Percentiles rank a stretch among this genome's conserved stretches.
Conservation (phyloP, 2,888 invertebrate genomes). For the Lepidocyrtoides sp. region DNA sequence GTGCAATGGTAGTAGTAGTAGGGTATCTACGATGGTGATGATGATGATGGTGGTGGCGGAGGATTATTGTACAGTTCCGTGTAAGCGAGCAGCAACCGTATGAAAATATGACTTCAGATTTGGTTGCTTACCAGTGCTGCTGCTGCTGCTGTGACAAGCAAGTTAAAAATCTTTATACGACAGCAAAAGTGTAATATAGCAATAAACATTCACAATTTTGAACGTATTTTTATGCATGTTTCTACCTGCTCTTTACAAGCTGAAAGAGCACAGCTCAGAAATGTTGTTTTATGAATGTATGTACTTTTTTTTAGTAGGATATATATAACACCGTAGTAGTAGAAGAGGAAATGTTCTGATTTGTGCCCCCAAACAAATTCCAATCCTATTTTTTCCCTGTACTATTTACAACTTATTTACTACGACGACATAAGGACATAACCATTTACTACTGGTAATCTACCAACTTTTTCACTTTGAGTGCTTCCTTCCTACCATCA, state of each 20-base stretch:
- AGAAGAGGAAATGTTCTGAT: slow-evolving; percentile 68
- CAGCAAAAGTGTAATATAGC: slow-evolving; percentile 27
- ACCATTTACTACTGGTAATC: slow-evolving; percentile 67
- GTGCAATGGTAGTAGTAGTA: not conserved
- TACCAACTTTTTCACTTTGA: slow-evolving; percentile 62
- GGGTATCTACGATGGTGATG: not conserved
- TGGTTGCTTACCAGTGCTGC: slow-evolving; percentile 3
- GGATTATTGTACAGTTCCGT: slow-evolving; percentile 48
- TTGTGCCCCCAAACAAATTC: slow-evolving; percentile 77
- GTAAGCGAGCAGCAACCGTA: slow-evolving; percentile 36
- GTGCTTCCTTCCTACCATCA: slow-evolving; percentile 64
- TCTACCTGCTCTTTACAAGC: slow-evolving; percentile 53
- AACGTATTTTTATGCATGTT: slow-evolving; percentile 50
- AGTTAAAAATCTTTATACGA: slow-evolving; percentile 52
- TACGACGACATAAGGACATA: slow-evolving; percentile 66
- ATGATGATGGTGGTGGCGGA: not conserved
- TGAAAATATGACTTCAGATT: slow-evolving; percentile 50
- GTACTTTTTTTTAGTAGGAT: not conserved
- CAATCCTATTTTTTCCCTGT: slow-evolving; percentile 70
- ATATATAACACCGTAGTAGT: slow-evolving; percentile 20
- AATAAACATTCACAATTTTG: slow-evolving; percentile 44
- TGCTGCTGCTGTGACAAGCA: slow-evolving; percentile 46
- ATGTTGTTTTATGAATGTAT: not conserved
- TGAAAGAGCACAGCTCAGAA: not conserved
- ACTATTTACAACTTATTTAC: slow-evolving; percentile 80